Evolutionary conservation across 1,140 invertebrate species (phyloP), one percentile per base, ranked within the genome.

Genomic region (Drosophila leontia): DNA sequence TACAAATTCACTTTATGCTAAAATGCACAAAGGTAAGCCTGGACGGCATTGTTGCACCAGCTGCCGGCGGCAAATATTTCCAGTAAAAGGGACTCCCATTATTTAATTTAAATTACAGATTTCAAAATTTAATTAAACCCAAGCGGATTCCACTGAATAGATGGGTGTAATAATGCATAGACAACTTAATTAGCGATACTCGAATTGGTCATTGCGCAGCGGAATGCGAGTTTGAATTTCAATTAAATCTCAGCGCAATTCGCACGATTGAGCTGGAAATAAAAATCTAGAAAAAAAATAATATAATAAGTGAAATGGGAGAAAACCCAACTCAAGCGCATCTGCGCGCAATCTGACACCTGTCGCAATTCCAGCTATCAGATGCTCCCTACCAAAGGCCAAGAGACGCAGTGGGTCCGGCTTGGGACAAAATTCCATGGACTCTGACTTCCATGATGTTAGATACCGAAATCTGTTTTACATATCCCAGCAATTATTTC

Each of bases 141-240:
- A 51, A 23, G 41, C 13, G n/a, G 48, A 50, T 47, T 83, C 69
- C 65, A 57, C 23, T 59, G 59, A 50, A 29, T 55, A 44, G n/a
- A 47, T 15, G 55, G 60, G 68, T 63, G 72, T 72, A 75, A 70
- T 65, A 75, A 56, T 82, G 69, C 67, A 78, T 80, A 74, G 84
- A 83, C 68, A 88, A 80, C 80, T 63, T 87, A 88, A 87, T 87
- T 87, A 88, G 61, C 37, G 63, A 23, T 48, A 29, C 60, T 68
- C 45, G 48, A 41, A 23, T 67, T 41, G 47, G 44, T 58, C 32
- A 71, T 72, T 42, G 8, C 13, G 53, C 42, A 13, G 51, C 57
- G 44, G 72, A 81, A 67, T 83, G 47, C 41, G 63, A 60, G 67
- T 67, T 87, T 78, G 58, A 80, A 80, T 87, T 84, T 87, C 61